Evolutionary conservation across 37 sponge, comb jelly and placozoan genomes (phyloP), one percentile per base, ranked within the genome.

Genomic region (Corticium candelabrum): DNA sequence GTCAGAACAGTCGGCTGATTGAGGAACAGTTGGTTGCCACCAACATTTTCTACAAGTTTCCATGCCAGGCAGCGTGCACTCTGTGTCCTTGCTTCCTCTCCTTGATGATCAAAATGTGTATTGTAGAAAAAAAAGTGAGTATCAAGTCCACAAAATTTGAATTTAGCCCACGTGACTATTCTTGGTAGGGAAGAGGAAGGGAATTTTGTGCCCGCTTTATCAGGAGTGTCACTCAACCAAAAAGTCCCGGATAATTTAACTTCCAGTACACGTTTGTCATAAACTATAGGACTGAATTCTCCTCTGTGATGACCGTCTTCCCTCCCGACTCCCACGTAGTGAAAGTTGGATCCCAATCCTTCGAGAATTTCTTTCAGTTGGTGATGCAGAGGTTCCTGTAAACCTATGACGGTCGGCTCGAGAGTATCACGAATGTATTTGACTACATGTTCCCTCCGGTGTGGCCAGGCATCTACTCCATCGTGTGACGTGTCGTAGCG

Each of bases 401-500:
- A 21, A 27, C 62, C 62, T 11, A 50, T 27, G 21, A 50, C 21
- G 21, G 62, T 50, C 21, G 62, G 62, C 21, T 21, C 21, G 11
- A 50, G 62, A n/a, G n/a, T n/a, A 11, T 50, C 62, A 21, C 62
- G 11, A 21, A 50, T 11, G 21, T 27, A 50, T 50, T 21, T 11
- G 11, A 50, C 21, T 11, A 50, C 62, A 21, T 50, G 15, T 11
- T 50, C 21, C 21, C 21, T 50, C 21, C 62, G 62, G 21, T 21
- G 62, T 27, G 62, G 62, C 62, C 62, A 50, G 15, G 62, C 62
- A 21, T 50, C 62, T 50, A 27, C 62, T 11, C 62, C 62, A 21
- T 50, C 62, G 62, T 21, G 62, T 21, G 62, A 50, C 62, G 62
- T 50, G 62, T 50, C 62, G 62, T 50, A 50, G 11, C 62, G 62